These are phyloP conservation scores for Alligator mississippiensis DNA, from an alignment of 2,113 vertebrate genomes.

Conservation along the genomic window DNA sequence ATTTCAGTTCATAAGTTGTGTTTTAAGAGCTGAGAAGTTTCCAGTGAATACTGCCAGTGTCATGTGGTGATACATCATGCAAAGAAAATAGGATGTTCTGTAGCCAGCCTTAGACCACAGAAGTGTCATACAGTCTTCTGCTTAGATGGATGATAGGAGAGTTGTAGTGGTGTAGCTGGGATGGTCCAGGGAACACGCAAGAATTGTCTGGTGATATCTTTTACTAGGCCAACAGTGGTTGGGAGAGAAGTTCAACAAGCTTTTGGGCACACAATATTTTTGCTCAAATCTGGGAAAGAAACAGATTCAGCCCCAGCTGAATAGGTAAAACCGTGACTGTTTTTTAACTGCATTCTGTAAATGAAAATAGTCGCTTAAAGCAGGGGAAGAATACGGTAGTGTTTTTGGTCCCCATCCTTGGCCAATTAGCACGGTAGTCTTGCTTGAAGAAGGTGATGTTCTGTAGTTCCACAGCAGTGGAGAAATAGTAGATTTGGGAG, in stretches of 20 bases:
- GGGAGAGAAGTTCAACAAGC: too few species aligned
- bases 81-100: not conserved
- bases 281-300: too few species aligned
- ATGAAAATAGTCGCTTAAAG: too few species aligned
- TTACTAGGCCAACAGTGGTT: too few species aligned
- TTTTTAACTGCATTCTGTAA: too few species aligned
- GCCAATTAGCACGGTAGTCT: not conserved
- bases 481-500: not conserved
- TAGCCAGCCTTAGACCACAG: not conserved
- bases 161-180: not conserved
- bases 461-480: not conserved
- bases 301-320: not conserved
- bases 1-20: conserved; percentile 36
- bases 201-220: too few species aligned
- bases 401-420: not conserved
- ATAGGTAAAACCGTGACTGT: not conserved
- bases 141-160: not conserved
- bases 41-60: not conserved
- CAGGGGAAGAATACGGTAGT: too few species aligned
- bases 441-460: not conserved
- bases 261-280: too few species aligned
- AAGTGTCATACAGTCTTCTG: not conserved
- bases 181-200: too few species aligned
- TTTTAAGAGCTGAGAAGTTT: not conserved
- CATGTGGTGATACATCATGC: not conserved